Percentiles rank a stretch among this genome's conserved stretches.
Evolutionary conservation across 2,888 invertebrate genomes (phyloP).

Genomic region (Luperina testacea): DNA sequence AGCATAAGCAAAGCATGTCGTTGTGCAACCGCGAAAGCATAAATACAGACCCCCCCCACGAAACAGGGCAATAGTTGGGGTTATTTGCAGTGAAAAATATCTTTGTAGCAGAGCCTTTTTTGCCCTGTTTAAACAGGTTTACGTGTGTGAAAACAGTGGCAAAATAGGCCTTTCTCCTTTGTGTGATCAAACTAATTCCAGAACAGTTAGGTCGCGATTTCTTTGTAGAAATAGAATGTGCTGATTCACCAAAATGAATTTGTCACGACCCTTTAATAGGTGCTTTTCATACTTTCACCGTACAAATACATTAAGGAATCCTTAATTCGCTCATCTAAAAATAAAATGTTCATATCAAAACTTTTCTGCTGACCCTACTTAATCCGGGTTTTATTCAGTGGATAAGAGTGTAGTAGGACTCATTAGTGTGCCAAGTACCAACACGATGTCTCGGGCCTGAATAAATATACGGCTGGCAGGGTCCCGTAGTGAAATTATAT

Average conservation of each 20-base stretch:
- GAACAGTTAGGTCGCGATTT: not conserved
- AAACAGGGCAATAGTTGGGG: too few species aligned
- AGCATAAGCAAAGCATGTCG: too few species aligned
- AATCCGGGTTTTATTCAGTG: constrained; percentile 57
- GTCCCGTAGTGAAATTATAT: constrained; percentile 16
- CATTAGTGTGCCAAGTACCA: constrained; percentile 56
- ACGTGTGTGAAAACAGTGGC: not conserved
- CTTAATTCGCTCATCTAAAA: constrained; percentile 4
- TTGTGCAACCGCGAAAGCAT: too few species aligned
- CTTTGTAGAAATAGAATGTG: not conserved
- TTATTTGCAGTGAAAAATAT: too few species aligned
- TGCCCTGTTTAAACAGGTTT: too few species aligned
- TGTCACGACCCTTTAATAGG: not conserved
- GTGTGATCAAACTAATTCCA: not conserved
- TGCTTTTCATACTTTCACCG: not conserved
- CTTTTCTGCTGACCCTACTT: constrained; percentile 42
- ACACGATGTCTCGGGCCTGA: constrained; percentile 36
- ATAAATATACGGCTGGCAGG: constrained; percentile 30
- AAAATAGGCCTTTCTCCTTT: not conserved
- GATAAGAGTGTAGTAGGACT: constrained; percentile 57
- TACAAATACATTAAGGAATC: not conserved
- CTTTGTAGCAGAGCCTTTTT: too few species aligned
- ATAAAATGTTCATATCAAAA: not conserved
- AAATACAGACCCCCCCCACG: too few species aligned
- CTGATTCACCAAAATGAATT: not conserved